These are phyloP conservation scores for Ptiloglossa arizonensis DNA, from an alignment of 1,140 invertebrate species.

Conservation along the genomic window DNA sequence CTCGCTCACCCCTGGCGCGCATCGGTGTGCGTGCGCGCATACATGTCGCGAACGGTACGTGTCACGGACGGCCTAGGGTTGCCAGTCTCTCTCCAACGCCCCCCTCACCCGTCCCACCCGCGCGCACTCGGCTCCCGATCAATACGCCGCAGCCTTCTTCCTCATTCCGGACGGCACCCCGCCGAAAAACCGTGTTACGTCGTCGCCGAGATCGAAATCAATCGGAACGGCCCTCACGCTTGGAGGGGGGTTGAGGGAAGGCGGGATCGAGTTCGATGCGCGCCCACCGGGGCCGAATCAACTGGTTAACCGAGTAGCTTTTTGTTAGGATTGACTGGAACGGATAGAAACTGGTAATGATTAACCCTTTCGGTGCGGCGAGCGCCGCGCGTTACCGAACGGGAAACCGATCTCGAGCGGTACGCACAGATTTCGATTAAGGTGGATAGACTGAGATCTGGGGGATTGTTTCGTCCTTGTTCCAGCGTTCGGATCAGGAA, in stretches of 20 bases:
- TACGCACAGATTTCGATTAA: no score
- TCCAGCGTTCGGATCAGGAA: no score
- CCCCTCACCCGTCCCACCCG: slow-evolving; percentile 33
- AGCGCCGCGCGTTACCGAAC: no score
- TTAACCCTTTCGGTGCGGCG: background rate
- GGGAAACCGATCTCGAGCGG: no score
- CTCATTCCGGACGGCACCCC: slow-evolving; percentile 50
- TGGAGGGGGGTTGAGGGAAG: no score
- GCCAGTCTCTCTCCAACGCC: background rate
- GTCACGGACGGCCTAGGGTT: slow-evolving; percentile 29
- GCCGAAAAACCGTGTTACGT: slow-evolving; percentile 12
- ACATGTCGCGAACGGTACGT: slow-evolving; percentile 7
- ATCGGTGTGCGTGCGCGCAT: background rate
- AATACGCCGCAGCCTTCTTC: slow-evolving; percentile 55
- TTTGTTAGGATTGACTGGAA: background rate
- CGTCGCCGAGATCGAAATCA: slow-evolving; percentile 43
- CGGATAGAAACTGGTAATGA: background rate
- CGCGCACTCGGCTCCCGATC: slow-evolving; percentile 54
- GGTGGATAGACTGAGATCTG: no score
- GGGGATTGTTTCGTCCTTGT: no score
- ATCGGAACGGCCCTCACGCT: background rate
- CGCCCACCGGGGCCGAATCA: background rate
- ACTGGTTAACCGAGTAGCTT: slow-evolving; percentile 2
- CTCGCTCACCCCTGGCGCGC: slow-evolving; percentile 23
- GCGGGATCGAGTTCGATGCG: slow-evolving; percentile 31